Percentiles rank a stretch among this genome's conserved stretches.
Conservation (phyloP, 2,113 vertebrate species). For the Xyrauchen texanus region DNA sequence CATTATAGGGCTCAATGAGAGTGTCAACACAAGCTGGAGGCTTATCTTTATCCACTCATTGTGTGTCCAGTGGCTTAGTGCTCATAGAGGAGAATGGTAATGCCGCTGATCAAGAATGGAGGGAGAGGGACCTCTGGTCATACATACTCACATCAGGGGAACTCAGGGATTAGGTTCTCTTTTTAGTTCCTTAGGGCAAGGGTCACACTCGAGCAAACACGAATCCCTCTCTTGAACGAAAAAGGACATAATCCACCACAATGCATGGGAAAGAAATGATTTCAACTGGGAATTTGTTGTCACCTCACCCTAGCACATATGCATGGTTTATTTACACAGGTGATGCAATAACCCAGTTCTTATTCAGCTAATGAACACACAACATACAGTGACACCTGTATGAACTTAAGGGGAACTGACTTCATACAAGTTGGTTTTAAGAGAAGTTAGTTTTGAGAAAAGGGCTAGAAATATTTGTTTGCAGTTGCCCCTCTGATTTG, state of each 20-base stretch:
- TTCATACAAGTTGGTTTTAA: too few species aligned
- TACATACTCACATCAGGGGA: slow-evolving; percentile 25
- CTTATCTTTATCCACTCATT: slow-evolving; percentile 45
- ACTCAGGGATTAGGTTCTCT: slow-evolving; percentile 37
- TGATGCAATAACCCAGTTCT: slow-evolving; percentile 35
- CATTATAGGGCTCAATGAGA: slow-evolving; percentile 50
- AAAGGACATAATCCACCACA: slow-evolving; percentile 25
- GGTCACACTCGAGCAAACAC: slow-evolving; percentile 17
- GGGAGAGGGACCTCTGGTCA: slow-evolving; percentile 6
- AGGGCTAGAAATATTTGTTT: too few species aligned
- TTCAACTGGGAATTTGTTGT: slow-evolving; percentile 39
- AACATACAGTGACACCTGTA: not conserved
- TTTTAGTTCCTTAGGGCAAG: slow-evolving; percentile 37
- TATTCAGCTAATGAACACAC: slow-evolving; percentile 7
- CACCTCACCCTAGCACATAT: slow-evolving; percentile 20
- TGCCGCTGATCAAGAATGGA: slow-evolving; percentile 29
- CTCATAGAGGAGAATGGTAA: not conserved
- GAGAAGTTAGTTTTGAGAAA: too few species aligned
- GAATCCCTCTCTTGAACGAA: too few species aligned
- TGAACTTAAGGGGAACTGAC: too few species aligned
- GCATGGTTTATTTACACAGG: slow-evolving; percentile 17
- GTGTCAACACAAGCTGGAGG: slow-evolving; percentile 43
- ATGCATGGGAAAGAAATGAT: not conserved
- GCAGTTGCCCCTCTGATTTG: too few species aligned
- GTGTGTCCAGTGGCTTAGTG: slow-evolving; percentile 41